Conservation (phyloP, 2,113 vertebrate genomes). For the Jacana jacana region DNA sequence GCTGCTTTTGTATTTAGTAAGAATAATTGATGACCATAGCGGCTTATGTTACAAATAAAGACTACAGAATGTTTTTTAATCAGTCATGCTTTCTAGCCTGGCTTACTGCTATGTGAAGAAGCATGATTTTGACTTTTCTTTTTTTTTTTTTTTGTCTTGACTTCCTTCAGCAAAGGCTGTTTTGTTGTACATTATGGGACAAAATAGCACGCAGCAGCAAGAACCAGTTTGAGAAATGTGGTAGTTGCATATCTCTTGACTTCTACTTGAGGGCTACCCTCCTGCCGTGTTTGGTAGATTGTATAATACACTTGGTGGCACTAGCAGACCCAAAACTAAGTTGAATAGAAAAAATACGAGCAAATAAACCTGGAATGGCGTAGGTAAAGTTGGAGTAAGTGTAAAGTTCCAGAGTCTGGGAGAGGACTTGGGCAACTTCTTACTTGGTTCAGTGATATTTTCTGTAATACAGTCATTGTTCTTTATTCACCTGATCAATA, state of each 20-base stretch:
- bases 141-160: neutral
- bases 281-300: neutral
- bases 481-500: neutral
- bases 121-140: neutral
- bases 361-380: neutral
- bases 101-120: neutral
- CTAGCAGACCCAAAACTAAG: neutral
- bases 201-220: neutral
- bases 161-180: neutral
- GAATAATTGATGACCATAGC: neutral
- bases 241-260: neutral
- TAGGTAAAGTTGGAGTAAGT: neutral
- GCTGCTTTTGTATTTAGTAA: neutral
- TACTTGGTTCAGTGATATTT: neutral
- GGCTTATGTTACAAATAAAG: neutral
- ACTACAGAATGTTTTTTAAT: neutral
- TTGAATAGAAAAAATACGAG: neutral
- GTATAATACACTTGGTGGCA: neutral
- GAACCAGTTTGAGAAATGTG: neutral
- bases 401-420: neutral
- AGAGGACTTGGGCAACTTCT: neutral
- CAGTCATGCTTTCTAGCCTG: neutral
- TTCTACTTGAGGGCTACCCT: neutral
- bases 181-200: neutral
- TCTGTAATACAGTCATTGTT: neutral